phyloP scores from a whole-genome alignment of 2,113 vertebrate species.

The Gnathonemus echidnorhynchus region DNA sequence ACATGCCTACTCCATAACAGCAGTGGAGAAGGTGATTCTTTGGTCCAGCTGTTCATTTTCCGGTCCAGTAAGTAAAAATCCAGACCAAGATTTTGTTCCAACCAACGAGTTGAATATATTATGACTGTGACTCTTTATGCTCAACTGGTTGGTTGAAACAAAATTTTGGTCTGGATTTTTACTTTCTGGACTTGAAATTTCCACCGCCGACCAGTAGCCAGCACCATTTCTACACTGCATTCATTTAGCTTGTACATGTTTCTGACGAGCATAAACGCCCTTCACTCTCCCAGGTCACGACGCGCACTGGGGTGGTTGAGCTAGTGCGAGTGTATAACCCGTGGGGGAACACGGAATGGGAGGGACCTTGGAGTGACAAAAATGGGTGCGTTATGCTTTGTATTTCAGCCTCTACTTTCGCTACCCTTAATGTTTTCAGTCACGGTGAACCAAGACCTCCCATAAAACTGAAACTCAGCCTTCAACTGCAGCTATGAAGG shows the following conservation, averaged over 20 bases:
- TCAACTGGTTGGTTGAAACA: background rate
- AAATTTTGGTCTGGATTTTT: background rate
- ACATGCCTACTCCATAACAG: constrained; percentile 65
- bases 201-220: background rate
- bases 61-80: background rate
- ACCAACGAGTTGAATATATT: background rate
- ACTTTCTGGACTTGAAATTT: background rate
- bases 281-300: constrained; percentile 48
- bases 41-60: background rate
- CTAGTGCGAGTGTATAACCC: constrained; percentile 64
- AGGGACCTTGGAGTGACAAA: constrained; percentile 61
- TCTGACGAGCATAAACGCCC: background rate
- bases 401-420: background rate
- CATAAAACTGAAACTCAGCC: background rate
- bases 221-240: background rate
- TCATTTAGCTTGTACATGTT: too few relatives aligned
- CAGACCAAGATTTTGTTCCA: background rate
- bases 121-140: background rate
- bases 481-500: background rate
- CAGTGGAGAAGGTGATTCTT: constrained; percentile 49
- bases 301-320: constrained; percentile 17
- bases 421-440: background rate
- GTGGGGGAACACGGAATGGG: constrained; percentile 65
- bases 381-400: background rate
- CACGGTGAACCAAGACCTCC: background rate